Evolutionary conservation across 2,797 vertebrate genomes (phyloP), one percentile per base, ranked within the genome.

Genomic region (Onychomys torridus): DNA sequence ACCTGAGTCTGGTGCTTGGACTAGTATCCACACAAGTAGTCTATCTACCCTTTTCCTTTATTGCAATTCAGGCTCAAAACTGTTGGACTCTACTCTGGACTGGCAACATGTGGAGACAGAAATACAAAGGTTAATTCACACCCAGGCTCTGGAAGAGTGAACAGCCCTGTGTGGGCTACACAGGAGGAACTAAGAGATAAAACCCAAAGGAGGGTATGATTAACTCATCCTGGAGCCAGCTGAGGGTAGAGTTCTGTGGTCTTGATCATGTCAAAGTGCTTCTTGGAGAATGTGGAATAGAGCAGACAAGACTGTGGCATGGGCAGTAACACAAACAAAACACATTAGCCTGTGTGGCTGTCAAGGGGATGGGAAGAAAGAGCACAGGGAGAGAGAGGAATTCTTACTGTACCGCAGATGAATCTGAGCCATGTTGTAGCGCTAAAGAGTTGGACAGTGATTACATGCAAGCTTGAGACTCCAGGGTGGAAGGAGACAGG

Each of bases 151-250:
- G 6, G 61, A 73, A 49, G 63, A 87, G 29, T 37, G 82, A 67
- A 6, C 10, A 23, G 69, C 9, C 16, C n/a, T 1, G 2, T 1
- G 0, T 16, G 5, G 59, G 77, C 65, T 25, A 25, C 52, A 11
- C 49, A 17, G 81, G 13, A 71, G 23, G 43, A 82, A 19, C 2
- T 32, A 49, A 59, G 12, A 43, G 46, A 75, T 43, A 34, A 37
- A 61, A 37, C 8, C 49, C 34, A 21, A 23, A 55, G 11, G 37
- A 75, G 21, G 67, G 13, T 40, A 57, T 29, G 21, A 21, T 12
- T 34, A 13, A 37, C 55, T 79, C 57, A 78, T 37, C 86, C 61
- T 67, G 78, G 63, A 63, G 59, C 34, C 43, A 43, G 55, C 55
- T 14, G 52, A 6, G 19, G 69, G 37, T 40, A 37, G 13, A 5